phyloP scores from a whole-genome alignment of 2,113 vertebrate genomes.

The Phyllopteryx taeniolatus region DNA sequence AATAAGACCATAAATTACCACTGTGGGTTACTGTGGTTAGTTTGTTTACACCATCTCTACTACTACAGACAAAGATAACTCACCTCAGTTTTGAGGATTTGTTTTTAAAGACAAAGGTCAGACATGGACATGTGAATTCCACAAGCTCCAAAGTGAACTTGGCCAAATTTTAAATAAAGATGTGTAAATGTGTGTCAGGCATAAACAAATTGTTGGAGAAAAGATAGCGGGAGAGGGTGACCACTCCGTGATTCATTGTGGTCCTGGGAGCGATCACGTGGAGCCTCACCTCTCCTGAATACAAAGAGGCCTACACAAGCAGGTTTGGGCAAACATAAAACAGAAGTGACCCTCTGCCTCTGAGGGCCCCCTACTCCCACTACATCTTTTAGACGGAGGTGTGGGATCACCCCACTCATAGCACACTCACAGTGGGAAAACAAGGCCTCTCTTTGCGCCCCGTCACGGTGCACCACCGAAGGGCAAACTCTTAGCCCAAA shows the following conservation, averaged over 20 bases:
- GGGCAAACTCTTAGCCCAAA: constrained; percentile 38
- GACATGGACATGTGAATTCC: constrained; percentile 45
- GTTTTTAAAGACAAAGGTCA: constrained; percentile 57
- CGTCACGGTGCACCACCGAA: constrained; percentile 33
- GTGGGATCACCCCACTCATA: constrained; percentile 11
- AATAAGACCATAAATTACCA: constrained; percentile 38
- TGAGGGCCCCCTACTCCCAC: constrained; percentile 50
- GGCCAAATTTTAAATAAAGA: constrained; percentile 5
- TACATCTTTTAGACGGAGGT: constrained; percentile 42
- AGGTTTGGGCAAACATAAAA: constrained; percentile 51
- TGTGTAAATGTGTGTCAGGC: constrained; percentile 21
- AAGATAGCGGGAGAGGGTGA: constrained; percentile 14
- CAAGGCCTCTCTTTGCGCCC: constrained; percentile 23
- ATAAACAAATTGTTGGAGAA: constrained; percentile 16
- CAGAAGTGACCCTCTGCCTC: constrained; percentile 54
- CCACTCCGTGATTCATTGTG: constrained; percentile 31
- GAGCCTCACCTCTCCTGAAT: constrained; percentile 35
- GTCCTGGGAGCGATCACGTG: constrained; percentile 32
- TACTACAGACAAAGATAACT: constrained; percentile 44
- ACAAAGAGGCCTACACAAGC: constrained; percentile 38
- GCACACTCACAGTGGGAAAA: constrained; percentile 36
- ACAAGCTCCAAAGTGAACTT: constrained; percentile 9
- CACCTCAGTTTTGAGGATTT: constrained; percentile 44
- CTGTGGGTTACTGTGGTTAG: constrained; percentile 1
- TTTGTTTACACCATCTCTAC: constrained; percentile 7